Evolutionary conservation across 53 echinoderm and acorn worm genomes (phyloP).

Genomic region (Henricia sp.): DNA sequence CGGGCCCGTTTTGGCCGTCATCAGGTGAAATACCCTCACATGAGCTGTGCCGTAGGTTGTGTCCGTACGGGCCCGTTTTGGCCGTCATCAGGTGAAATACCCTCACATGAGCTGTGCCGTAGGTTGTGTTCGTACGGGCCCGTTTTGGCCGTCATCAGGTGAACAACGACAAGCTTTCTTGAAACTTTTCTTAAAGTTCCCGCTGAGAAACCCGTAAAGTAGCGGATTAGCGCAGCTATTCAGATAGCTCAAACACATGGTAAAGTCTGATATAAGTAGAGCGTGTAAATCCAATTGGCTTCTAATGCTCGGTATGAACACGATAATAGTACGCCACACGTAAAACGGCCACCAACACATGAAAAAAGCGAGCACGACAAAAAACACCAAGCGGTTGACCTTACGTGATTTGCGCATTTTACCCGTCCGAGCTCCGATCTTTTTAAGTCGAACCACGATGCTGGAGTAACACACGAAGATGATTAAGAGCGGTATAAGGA

Average conservation of each 20-base stretch:
- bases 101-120: constrained; percentile 36
- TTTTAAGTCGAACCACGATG: constrained; percentile 72
- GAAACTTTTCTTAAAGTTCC: constrained; percentile 96
- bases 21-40: too few relatives aligned
- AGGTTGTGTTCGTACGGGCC: background rate
- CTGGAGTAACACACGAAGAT: constrained; percentile 81
- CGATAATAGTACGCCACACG: constrained; percentile 66
- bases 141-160: background rate
- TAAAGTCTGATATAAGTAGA: constrained; percentile 57
- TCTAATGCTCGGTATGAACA: constrained; percentile 48
- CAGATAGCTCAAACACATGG: constrained; percentile 79
- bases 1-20: too few relatives aligned
- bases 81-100: too few relatives aligned
- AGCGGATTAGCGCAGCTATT: constrained; percentile 93
- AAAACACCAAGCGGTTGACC: constrained; percentile 85
- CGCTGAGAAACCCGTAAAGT: constrained; percentile 89
- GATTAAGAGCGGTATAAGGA: constrained; percentile 79
- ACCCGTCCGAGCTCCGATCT: constrained; percentile 78
- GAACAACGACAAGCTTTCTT: constrained; percentile 85
- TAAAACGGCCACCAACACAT: constrained; percentile 94
- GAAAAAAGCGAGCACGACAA: constrained; percentile 84
- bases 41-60: too few relatives aligned
- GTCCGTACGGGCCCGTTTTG: too few relatives aligned
- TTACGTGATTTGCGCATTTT: constrained; percentile 92
- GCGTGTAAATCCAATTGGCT: background rate